Conservation (phyloP, 37 sponge, comb jelly and placozoan genomes). For the Aphrocallistes beatrix region DNA sequence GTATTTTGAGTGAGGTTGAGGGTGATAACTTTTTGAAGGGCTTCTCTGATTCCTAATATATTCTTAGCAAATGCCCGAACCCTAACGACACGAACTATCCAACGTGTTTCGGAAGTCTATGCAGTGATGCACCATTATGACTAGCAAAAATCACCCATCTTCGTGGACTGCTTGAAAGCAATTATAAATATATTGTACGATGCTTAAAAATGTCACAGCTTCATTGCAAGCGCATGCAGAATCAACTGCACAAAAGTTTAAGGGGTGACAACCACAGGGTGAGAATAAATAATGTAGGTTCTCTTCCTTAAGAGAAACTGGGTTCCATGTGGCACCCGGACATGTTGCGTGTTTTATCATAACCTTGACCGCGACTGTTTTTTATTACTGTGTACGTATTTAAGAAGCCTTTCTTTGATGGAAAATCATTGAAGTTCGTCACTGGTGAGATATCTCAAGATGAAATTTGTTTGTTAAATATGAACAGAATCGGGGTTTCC, state of each 20-base stretch:
- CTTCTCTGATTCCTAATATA: too few species aligned
- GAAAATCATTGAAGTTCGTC: background rate
- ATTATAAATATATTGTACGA: conserved; percentile 3
- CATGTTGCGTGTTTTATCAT: background rate
- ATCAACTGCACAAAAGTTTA: conserved; percentile 7
- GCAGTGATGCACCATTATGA: conserved; percentile 19
- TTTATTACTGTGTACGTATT: background rate
- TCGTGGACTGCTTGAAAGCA: background rate
- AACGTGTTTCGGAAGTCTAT: too few species aligned
- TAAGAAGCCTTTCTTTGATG: background rate
- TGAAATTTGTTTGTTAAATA: background rate
- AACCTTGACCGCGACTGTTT: too few species aligned
- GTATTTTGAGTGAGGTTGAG: too few species aligned
- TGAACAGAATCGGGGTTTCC: background rate
- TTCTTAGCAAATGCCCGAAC: too few species aligned
- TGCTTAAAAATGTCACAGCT: background rate
- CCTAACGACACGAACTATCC: too few species aligned
- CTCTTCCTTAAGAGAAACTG: background rate
- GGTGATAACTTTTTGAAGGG: too few species aligned
- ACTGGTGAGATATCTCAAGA: background rate
- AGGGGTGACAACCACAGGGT: background rate
- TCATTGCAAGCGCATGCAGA: conserved; percentile 14
- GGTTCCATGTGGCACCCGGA: conserved; percentile 1
- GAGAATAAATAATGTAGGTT: conserved; percentile 1
- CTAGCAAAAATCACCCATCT: background rate